Evolutionary conservation across 2,797 vertebrate genomes (phyloP), one percentile per base, ranked within the genome.

Genomic region (Momotus momota): DNA sequence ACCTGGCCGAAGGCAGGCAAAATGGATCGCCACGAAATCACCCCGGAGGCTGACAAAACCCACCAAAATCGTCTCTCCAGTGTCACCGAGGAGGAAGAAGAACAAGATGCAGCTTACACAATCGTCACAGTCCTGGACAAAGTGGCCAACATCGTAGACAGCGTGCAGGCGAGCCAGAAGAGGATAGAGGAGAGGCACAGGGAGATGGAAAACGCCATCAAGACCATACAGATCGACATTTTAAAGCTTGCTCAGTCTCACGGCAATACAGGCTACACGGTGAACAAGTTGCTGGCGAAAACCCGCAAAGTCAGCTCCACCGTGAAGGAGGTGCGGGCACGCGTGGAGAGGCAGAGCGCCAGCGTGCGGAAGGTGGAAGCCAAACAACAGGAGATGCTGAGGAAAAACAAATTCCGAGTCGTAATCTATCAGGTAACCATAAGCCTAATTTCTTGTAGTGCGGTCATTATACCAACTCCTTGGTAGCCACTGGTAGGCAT

Each of bases 331-430:
- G 99, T 99, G 77, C 98, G 99, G 65, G 96, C 98, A 0, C 98
- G 99, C 0, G 99, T 99, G 61, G 99, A 99, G 97, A 99, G 98
- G 97, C 99, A 99, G 61, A 99, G 98, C 7, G 65, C 97, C 25
- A 98, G 98, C 0, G 99, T 99, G 49, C 98, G 96, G 97, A 99
- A 99, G 94, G 99, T 99, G n/a, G 98, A 99, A 94, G 93, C 98
- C 18, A 99, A 99, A 11, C 99, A 99, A 96, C 98, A 99, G 45
- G 99, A 99, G 97, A 99, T 99, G 97, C 98, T 99, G 94, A 99
- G 98, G n/a, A 99, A 99, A 95, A 99, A 99, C 98, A 99, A 99
- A 98, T 99, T 99, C 96, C 98, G 99, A 2, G 99, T 99, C 14
- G 99, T 99, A 57, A 99, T 99, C 97, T 99, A 99, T 79, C 99